Evolutionary conservation across 2,888 invertebrate species (phyloP), one percentile per base, ranked within the genome.

Genomic region (Sesia bembeciformis): DNA sequence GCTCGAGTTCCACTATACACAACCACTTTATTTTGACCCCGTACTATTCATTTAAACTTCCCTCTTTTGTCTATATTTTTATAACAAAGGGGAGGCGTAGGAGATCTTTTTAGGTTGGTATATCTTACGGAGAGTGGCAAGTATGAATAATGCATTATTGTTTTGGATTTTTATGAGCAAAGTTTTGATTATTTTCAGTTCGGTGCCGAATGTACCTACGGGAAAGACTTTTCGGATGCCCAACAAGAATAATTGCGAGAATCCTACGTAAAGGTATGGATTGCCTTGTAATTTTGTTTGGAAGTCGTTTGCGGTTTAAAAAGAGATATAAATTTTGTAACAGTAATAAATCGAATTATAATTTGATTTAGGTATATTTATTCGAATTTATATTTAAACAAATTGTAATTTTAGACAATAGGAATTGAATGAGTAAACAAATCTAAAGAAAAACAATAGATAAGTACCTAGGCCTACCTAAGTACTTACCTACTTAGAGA

Each of bases 131-230:
- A 74, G 72, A 82, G 79, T 79, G 75, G 78, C 79, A 75, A 83
- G 77, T 84, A 89, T 89, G 89, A 89, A 89, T 89, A 88, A 89
- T 89, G 88, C 85, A 89, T 88, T 89, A 87, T 89, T 89, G 89
- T 89, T 89, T 89, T 85, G 86, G 87, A 89, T 88, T 89, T 89
- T 89, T 89, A 89, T 87, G 89, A 81, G 85, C 62, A 86, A 89
- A 89, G 88, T 89, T 89, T 87, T 89, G 89, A 89, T 89, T 89
- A 89, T 89, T 89, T 89, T 86, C 84, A 87, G 87, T 87, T 84
- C 77, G 76, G 76, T 76, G 80, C 73, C 73, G 74, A 78, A 77
- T 83, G 50, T 38, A 84, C 76, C 80, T 82, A 78, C 62, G 70
- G 57, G 76, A 74, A 72, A 64, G 66, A 67, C 68, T 71, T 70